Evolutionary conservation across 2,888 invertebrate genomes (phyloP), one percentile per base, ranked within the genome.

Genomic region (Drosophila sordidapex): DNA sequence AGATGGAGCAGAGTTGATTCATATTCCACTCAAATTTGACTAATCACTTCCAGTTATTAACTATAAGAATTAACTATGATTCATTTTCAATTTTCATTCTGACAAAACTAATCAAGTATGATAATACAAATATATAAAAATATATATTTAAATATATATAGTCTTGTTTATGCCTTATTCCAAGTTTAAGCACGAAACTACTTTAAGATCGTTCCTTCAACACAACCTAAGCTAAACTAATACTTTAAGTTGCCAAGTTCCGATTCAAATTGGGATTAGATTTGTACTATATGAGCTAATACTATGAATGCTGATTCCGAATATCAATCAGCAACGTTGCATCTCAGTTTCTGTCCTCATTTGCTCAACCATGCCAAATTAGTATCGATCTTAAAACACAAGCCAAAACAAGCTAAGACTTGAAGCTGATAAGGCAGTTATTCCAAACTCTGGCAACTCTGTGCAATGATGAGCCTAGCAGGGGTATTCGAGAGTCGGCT

Each of bases 401-500:
- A 31, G 1, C 7, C 0, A 29, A 29, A 31, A 31, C 11, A 35
- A 35, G 0, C 11, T 0, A 33, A 33, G 21, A 21, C 21, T 21
- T 21, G 21, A 5, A 40, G 2, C 2, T 21, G n/a, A 43, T 43
- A 1, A 21, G 11, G 2, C 7, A 52, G 10, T 0, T 2, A 49
- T 10, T 2, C 25, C 10, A 5, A 10, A 27, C n/a, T 49, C 1
- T 27, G 18, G 5, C 49, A 10, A 10, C 21, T 4, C 13, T 48
- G 15, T 15, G 4, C 0, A 25, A 2, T 1, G 2, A 5, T 15
- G 21, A 27, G 15, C 15, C 27, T 1, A n/a, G 15, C 15, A 21
- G 74, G 53, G 31, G 53, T 66, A 78, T 66, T 65, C 46, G 31
- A 27, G 29, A 29, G 29, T 52, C 56, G 36, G 10, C 11, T 11